Evolutionary conservation across 2,888 invertebrate genomes (phyloP).

Genomic region (Phasia obesa): DNA sequence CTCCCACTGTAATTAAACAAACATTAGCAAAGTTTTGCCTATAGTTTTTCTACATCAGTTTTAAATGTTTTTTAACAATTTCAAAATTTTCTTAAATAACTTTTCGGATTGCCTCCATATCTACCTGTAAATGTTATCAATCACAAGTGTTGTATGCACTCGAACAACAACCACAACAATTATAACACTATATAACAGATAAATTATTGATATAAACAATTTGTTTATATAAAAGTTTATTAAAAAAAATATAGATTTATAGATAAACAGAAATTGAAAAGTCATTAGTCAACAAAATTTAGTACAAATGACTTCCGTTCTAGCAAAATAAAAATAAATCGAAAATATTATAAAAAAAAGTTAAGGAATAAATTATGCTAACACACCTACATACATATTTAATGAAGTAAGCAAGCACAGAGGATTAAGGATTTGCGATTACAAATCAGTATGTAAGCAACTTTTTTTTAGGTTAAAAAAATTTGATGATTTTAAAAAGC

Average conservation of each 20-base stretch:
- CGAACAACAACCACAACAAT: conserved; percentile 12
- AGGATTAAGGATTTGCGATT: no score
- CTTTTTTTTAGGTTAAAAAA: no score
- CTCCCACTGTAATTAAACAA: no score
- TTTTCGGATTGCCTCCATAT: not conserved
- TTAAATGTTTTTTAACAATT: no score
- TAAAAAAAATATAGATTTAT: conserved; percentile 10
- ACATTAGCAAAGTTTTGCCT: no score
- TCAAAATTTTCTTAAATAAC: not conserved
- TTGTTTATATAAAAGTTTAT: conserved; percentile 23
- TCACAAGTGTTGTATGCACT: conserved; percentile 43
- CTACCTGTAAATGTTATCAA: conserved; percentile 24
- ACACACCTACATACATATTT: no score
- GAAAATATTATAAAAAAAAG: not conserved
- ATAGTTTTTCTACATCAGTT: no score
- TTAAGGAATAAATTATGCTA: no score
- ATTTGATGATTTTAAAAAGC: no score
- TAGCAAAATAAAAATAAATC: not conserved
- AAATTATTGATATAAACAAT: conserved; percentile 28
- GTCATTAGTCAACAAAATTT: not conserved
- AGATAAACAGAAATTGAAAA: conserved; percentile 2
- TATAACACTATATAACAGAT: conserved; percentile 1
- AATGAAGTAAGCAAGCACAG: no score
- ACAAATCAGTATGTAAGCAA: no score
- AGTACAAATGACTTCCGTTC: not conserved